Base-by-base conservation (phyloP, 2,888 invertebrate genomes). In the Eulithis prunata region DNA sequence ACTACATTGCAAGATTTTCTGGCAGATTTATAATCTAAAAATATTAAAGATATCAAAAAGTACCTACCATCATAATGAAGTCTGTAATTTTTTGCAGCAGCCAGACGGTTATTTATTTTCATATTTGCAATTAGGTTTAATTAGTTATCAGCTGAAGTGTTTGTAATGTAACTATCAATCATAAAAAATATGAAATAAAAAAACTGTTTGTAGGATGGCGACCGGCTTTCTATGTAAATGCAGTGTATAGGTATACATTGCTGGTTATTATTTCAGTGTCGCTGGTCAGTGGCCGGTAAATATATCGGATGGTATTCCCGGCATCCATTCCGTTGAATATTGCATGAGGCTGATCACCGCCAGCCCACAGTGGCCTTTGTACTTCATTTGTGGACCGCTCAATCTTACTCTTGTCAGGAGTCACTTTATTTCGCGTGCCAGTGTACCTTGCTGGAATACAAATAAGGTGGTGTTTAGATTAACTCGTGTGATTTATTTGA, bases 281-380 rank as follows among this genome's bases (percentile, higher is more conserved):
- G 73, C 70, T 72, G 77, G 76, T 57, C 77, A 83, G 84, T 81
- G 85, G 83, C 78, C 78, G 79, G 84, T 80, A 85, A 86, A 88
- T 87, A 86, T 85, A 86, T 85, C 80, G 83, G 74, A 74, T 71
- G 77, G 78, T 76, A 78, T 78, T 75, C 73, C 75, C 53, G 38
- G 70, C 76, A 76, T 79, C 82, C 81, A 76, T 79, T 78, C 70
- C 71, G 68, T 84, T 90, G 89, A 87, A 90, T 89, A 87, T 85
- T 88, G 79, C 89, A 90, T 88, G 86, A 89, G 79, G 69, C 78
- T 80, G 83, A 86, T 85, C 84, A 83, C 80, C 76, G 77, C 71
- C 74, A 70, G 74, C 77, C 73, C 74, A 74, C 75, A 79, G 75
- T 77, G 79, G 75, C 78, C 78, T 79, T 81, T 79, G 78, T 82